Evolutionary conservation across 2,797 vertebrate genomes (phyloP).

Genomic region (Muraenolepis orangiensis): DNA sequence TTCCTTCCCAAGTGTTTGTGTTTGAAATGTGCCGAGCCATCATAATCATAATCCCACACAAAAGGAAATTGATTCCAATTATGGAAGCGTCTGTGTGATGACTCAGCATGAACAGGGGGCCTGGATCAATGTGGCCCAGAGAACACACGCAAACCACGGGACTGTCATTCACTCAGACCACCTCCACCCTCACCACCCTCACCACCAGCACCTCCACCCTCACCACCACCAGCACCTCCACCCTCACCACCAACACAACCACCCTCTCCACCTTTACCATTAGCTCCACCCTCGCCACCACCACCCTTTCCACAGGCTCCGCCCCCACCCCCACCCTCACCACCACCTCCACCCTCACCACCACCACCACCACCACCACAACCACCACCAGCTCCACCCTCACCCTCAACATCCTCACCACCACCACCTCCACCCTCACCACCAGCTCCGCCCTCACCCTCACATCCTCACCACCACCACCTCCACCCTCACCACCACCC

Average conservation of each 20-base stretch:
- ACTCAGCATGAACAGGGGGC: constrained; percentile 40
- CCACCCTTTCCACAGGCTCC: background rate
- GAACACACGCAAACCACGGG: constrained; percentile 34
- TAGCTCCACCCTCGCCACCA: too few species aligned
- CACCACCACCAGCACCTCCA: background rate
- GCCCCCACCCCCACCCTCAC: too few species aligned
- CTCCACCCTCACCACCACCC: too few species aligned
- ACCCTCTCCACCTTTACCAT: too few species aligned
- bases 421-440: background rate
- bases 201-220: background rate
- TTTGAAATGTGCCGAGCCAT: constrained; percentile 41
- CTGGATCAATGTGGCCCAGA: constrained; percentile 45
- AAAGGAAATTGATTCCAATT: constrained; percentile 54
- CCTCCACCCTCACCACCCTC: background rate
- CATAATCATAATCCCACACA: constrained; percentile 41
- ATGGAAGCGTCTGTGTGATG: constrained; percentile 49
- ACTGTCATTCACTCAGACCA: constrained; percentile 26
- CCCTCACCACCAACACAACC: background rate
- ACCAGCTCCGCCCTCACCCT: too few species aligned
- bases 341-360: background rate
- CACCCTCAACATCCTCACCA: background rate
- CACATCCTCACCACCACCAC: too few species aligned
- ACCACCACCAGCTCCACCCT: too few species aligned
- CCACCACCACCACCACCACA: too few species aligned
- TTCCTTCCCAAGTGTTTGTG: constrained; percentile 23